Conservation (phyloP, 1,140 invertebrate species). For the Pseudomyrmex flavicornis region DNA sequence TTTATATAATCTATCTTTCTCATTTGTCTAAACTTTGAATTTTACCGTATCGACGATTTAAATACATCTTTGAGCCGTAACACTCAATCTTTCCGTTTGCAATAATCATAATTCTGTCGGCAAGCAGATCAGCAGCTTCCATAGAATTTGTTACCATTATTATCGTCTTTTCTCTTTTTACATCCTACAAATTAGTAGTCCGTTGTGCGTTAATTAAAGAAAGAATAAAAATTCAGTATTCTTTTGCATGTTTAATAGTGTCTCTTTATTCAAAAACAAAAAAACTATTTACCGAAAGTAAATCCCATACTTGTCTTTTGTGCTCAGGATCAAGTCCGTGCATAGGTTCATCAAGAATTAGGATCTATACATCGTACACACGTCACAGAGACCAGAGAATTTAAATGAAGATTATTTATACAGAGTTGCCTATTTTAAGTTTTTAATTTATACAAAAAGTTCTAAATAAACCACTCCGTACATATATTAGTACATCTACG, state of each 20-base stretch:
- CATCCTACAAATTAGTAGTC: conserved; percentile 21
- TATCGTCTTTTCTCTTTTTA: conserved; percentile 65
- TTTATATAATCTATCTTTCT: not conserved
- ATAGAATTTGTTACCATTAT: conserved; percentile 81
- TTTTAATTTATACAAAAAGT: not conserved
- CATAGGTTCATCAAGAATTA: conserved; percentile 89
- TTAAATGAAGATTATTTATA: too few species aligned
- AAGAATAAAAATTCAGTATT: not conserved
- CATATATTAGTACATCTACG: too few species aligned
- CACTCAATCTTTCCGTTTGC: conserved; percentile 87
- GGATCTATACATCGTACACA: conserved; percentile 70
- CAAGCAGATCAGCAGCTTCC: conserved; percentile 88
- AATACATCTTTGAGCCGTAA: conserved; percentile 87
- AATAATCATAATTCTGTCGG: conserved; percentile 87
- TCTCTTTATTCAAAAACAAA: not conserved
- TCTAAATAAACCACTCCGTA: too few species aligned
- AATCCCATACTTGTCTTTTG: conserved; percentile 85
- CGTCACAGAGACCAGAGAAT: too few species aligned
- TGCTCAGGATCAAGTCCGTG: conserved; percentile 87
- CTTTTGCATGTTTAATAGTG: not conserved
- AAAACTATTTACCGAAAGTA: conserved; percentile 77
- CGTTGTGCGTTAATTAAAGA: conserved; percentile 58
- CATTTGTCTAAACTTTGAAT: not conserved
- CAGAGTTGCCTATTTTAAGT: not conserved
- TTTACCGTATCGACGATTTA: conserved; percentile 82